Conservation (phyloP, 2,113 vertebrate species). For the Myrmecophaga tridactyla region DNA sequence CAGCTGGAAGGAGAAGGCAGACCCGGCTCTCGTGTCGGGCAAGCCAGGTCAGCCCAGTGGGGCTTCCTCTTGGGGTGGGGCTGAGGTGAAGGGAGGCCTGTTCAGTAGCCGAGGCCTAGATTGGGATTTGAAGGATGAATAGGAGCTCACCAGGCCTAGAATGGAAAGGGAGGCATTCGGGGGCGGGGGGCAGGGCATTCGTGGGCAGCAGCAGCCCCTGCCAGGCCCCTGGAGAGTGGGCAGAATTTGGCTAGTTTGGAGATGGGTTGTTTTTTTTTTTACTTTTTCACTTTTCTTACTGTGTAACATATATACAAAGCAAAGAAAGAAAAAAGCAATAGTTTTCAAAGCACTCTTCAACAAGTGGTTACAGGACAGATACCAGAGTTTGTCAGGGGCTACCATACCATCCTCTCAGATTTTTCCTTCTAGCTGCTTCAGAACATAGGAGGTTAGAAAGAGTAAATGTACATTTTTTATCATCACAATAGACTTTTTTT, state of each 20-base stretch:
- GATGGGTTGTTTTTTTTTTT: too few species aligned
- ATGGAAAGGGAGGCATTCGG: neutral
- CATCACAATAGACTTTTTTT: too few species aligned
- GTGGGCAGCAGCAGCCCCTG: rapidly evolving
- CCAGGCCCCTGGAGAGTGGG: rapidly evolving
- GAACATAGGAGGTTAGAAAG: too few species aligned
- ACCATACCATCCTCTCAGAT: too few species aligned
- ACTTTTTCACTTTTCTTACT: too few species aligned
- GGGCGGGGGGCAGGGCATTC: rapidly evolving
- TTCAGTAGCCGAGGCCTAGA: neutral
- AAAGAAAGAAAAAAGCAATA: too few species aligned
- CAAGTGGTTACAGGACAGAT: too few species aligned
- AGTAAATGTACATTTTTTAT: too few species aligned
- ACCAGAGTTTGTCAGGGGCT: too few species aligned
- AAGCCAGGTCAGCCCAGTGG: conserved; percentile 26
- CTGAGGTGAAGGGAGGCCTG: neutral
- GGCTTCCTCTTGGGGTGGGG: neutral
- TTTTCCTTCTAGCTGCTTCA: too few species aligned
- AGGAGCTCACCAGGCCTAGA: neutral
- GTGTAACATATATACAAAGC: too few species aligned
- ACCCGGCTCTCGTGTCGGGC: neutral
- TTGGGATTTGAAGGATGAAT: neutral
- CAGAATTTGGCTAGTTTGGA: rapidly evolving
- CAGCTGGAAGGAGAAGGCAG: neutral
- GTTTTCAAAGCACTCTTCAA: too few species aligned